Evolutionary conservation across 2,113 vertebrate genomes (phyloP).

Genomic region (Psephotus haematonotus): DNA sequence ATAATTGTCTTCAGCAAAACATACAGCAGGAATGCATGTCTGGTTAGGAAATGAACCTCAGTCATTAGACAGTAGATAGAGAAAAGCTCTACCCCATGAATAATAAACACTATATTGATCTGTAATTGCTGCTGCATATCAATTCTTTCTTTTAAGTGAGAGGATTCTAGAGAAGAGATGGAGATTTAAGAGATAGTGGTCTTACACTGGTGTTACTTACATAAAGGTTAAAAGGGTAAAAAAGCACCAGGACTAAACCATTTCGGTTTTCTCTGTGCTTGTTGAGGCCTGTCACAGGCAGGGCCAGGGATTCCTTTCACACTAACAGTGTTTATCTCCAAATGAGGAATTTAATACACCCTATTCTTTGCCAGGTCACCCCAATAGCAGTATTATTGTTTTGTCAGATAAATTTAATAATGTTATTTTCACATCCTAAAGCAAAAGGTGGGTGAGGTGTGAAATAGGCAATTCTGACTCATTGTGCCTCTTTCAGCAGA

Average conservation of each 20-base stretch:
- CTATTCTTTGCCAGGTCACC: neutral
- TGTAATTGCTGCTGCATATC: neutral
- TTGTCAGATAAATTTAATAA: neutral
- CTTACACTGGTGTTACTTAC: neutral
- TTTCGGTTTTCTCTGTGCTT: neutral
- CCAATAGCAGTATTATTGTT: neutral
- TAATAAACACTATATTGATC: neutral
- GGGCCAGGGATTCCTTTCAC: neutral
- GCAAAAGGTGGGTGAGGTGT: neutral
- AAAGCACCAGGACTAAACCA: neutral
- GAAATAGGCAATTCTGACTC: neutral
- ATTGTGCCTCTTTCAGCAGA: neutral
- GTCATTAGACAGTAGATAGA: neutral
- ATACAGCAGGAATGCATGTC: neutral
- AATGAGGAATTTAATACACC: neutral
- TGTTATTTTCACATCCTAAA: neutral
- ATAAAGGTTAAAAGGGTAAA: neutral
- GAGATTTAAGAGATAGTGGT: neutral
- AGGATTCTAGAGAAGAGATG: neutral
- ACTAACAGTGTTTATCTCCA: neutral
- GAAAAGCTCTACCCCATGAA: neutral
- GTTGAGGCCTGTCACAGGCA: neutral
- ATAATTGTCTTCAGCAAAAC: neutral
- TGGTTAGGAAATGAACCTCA: neutral
- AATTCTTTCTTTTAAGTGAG: neutral